Base-by-base conservation (phyloP, 1,140 invertebrate species). In the Odontomachus brunneus region DNA sequence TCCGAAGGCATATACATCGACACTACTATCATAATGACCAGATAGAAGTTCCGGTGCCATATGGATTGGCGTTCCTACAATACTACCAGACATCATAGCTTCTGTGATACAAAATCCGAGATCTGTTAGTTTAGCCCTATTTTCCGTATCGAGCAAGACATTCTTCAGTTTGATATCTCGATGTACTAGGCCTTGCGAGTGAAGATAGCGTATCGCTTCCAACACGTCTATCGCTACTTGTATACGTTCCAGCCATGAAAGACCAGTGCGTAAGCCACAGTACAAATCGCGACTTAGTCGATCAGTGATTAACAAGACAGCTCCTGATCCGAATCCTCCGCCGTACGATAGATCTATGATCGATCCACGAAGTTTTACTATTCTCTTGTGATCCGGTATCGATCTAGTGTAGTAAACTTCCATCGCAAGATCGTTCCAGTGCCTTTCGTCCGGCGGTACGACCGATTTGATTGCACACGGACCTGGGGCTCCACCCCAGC, bases 111-210 rank as follows among this genome's bases (percentile, higher is more conserved):
- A 98, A 94, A 99, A 99, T 1, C 98, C 98, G 7, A 98, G 95
- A 94, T 98, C 98, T 0, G 97, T 98, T 29, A 98, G 94, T 92
- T 98, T 97, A 0, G 97, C 98, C 48, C 97, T 95, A 89, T 97
- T 96, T 5, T 95, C 91, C 7, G 92, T 93, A 92, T 98, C 97
- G 82, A 98, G 93, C 78, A 98, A 93, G 55, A 98, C 97, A 94
- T 98, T 98, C 94, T 98, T 98, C 75, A 98, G 93, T 93, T 98
- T 98, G 80, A 99, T 97, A 92, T 98, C 98, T 78, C 98, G 95
- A 92, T 98, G 98, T 12, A 98, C 97, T 2, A 98, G 95, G 1
- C 98, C 98, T 93, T 97, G 96, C 14, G 97, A 97, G 93, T 99
- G 98, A 17, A 99, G 95, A 94, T 97, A 98, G 44, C 98, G 95